A percentile compares a stretch with the other conserved stretches of the same genome.
Evolutionary conservation across 2,797 vertebrate species (phyloP).

Genomic region (Pangasius macronema): DNA sequence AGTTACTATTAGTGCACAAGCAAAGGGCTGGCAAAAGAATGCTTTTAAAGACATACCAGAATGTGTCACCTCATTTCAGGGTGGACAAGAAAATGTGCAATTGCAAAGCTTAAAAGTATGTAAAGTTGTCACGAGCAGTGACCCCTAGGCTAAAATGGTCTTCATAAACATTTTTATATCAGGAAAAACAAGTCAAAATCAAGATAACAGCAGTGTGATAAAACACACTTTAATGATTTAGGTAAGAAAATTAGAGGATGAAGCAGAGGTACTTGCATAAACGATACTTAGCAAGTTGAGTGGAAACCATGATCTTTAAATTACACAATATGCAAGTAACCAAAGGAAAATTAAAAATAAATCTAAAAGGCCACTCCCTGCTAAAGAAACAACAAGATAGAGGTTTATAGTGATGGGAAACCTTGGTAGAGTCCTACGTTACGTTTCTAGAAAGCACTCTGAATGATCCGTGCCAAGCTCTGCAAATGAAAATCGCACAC

Average conservation of each 20-base stretch:
- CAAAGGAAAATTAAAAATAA: neutral
- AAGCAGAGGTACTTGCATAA: neutral
- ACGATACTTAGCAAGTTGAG: neutral
- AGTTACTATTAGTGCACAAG: neutral
- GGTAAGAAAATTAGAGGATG: neutral
- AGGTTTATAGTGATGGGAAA: neutral
- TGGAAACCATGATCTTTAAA: neutral
- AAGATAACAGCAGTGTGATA: neutral
- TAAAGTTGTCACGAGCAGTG: neutral
- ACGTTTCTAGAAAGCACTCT: neutral
- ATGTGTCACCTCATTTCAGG: neutral
- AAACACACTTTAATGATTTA: neutral
- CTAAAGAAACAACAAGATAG: neutral
- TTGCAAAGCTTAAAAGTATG: neutral
- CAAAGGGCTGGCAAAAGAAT: slow-evolving; percentile 18
- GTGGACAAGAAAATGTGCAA: neutral
- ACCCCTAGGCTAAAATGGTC: neutral
- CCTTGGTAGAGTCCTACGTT: neutral
- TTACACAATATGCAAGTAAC: neutral
- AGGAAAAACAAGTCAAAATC: neutral
- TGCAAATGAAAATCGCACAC: slow-evolving; percentile 34
- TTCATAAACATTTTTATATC: neutral
- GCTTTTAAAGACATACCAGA: slow-evolving; percentile 18
- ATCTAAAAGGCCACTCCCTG: neutral
- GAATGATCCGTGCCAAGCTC: neutral